Base-by-base conservation (phyloP, 2,888 invertebrate species). In the Odontothrips loti region DNA sequence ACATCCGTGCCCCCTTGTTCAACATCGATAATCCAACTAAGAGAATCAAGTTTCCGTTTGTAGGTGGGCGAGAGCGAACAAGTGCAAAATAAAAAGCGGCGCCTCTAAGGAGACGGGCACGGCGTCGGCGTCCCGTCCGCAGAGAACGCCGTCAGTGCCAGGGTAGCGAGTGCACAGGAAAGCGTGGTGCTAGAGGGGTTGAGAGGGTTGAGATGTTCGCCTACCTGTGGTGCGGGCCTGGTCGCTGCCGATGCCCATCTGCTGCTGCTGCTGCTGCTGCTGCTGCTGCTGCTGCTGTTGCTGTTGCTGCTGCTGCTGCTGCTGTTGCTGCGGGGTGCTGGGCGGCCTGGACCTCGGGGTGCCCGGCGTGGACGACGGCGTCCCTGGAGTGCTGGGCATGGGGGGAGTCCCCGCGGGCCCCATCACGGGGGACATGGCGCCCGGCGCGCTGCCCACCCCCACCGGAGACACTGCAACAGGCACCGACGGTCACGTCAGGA, bases 361-460 rank as follows among this genome's bases (percentile, higher is more conserved):
- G 63, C 63, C 63, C 23, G 63, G 63, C n/a, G 63, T n/a, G n/a
- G 63, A n/a, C n/a, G 63, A 63, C n/a, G 63, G 63, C 63, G 63
- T 68, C 23, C 68, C 68, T 0, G 68, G 68, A 0, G n/a, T 6
- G 68, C 23, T 23, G 68, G 9, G 3, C 34, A 43, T 68, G 68
- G 9, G 2, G 0, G 68, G 20, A 0, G 23, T 23, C 4, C 23
- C 9, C 68, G n/a, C 68, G 23, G 68, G 11, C 6, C 68, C 68
- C 68, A 23, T 23, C 68, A 68, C 23, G 8, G 68, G 68, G 68
- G 68, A 68, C 9, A 68, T n/a, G 68, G 68, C 23, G 23, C 68
- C 68, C n/a, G 23, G n/a, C 23, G 8, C 23, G 68, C 68, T 68
- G 68, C 68, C 68, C 4, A 68, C 68, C 11, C 68, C 68, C 4